Evolutionary conservation across 2,888 invertebrate genomes (phyloP).

Genomic region (Ichneumoninae sp.): DNA sequence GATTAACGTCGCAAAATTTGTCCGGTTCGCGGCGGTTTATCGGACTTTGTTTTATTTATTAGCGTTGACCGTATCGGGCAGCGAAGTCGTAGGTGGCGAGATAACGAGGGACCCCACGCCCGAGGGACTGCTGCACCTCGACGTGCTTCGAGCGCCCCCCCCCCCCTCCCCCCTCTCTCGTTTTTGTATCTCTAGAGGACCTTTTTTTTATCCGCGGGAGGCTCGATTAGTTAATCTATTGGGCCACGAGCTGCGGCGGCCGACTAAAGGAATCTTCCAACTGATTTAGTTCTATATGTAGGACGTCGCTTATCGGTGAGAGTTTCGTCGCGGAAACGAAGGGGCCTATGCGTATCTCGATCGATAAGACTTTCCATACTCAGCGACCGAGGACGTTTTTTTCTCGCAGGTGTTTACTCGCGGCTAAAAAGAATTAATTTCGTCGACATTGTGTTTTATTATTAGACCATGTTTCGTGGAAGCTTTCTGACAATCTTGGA

Average conservation of each 20-base stretch:
- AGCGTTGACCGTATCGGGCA: conserved; percentile 21
- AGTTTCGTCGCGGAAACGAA: neutral
- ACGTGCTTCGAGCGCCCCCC: neutral
- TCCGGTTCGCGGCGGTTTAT: conserved; percentile 31
- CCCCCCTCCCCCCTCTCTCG: neutral
- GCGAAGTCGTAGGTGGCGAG: conserved; percentile 43
- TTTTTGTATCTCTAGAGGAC: neutral
- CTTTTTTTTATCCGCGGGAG: neutral
- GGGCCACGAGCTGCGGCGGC: neutral
- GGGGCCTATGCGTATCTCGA: neutral
- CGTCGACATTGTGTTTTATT: too few species aligned
- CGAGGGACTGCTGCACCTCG: neutral
- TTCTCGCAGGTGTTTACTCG: neutral
- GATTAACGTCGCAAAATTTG: conserved; percentile 13
- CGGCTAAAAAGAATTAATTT: neutral
- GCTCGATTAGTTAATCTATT: conserved; percentile 9
- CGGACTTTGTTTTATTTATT: conserved; percentile 47
- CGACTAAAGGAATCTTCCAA: conserved; percentile 6
- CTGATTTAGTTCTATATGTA: conserved; percentile 6
- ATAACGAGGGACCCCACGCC: conserved; percentile 14
- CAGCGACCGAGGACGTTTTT: conserved; percentile 8
- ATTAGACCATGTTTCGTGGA: too few species aligned
- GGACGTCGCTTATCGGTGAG: conserved; percentile 13
- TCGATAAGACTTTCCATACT: neutral
- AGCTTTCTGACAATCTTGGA: too few species aligned